Percentiles rank a stretch among this genome's conserved stretches.
Conservation (phyloP, 2,888 invertebrate species). For the Odiellus spinosus region DNA sequence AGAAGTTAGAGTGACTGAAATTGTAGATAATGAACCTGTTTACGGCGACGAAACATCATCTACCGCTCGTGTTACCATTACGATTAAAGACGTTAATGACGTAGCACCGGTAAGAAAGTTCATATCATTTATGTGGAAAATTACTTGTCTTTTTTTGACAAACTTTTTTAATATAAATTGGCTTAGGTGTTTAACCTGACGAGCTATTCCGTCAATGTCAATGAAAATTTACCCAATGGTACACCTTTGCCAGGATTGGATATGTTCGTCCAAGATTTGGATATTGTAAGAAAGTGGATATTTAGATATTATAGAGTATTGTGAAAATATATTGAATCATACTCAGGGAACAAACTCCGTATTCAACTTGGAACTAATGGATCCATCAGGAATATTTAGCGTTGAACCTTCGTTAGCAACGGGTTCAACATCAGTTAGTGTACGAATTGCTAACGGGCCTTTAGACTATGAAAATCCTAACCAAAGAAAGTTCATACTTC, state of each 20-base stretch:
- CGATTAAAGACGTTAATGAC: slow-evolving; percentile 76
- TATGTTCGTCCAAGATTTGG: slow-evolving; percentile 71
- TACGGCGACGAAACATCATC: slow-evolving; percentile 49
- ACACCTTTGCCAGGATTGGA: slow-evolving; percentile 64
- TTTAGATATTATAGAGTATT: not conserved
- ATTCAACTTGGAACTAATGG: slow-evolving; percentile 59
- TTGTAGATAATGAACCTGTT: slow-evolving; percentile 52
- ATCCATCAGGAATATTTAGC: slow-evolving; percentile 59
- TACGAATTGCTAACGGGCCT: slow-evolving; percentile 58
- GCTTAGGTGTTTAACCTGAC: slow-evolving; percentile 60
- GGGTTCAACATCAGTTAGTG: slow-evolving; percentile 64
- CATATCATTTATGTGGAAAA: no score
- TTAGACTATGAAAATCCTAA: slow-evolving; percentile 82
- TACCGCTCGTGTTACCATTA: slow-evolving; percentile 56
- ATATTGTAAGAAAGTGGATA: slow-evolving; percentile 47
- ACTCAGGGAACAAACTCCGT: slow-evolving; percentile 63
- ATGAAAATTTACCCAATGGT: slow-evolving; percentile 64
- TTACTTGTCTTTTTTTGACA: not conserved
- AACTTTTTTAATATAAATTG: no score
- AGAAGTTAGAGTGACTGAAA: slow-evolving; percentile 48
- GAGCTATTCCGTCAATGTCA: slow-evolving; percentile 62
- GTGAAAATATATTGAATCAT: slow-evolving; percentile 1
- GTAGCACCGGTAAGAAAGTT: slow-evolving; percentile 72
- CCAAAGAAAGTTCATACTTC: slow-evolving; percentile 71
- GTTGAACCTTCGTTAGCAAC: slow-evolving; percentile 64